Evolutionary conservation across 1,140 invertebrate species (phyloP).

Genomic region (Drosophila bocqueti): DNA sequence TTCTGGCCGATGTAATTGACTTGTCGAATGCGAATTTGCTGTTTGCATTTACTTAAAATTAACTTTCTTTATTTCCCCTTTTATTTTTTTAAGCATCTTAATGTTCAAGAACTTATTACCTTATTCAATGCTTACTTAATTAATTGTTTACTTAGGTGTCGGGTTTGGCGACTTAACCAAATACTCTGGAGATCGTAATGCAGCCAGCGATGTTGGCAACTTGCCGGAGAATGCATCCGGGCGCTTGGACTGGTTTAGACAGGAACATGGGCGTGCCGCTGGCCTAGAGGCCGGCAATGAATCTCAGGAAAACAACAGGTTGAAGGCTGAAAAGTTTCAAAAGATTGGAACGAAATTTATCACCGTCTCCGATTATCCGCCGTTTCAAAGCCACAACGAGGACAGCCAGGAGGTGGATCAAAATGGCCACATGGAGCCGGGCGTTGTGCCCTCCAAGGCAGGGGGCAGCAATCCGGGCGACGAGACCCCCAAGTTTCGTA

Average conservation of each 20-base stretch:
- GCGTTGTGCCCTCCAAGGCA: slow-evolving; percentile 42
- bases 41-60: background rate
- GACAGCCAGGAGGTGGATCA: slow-evolving; percentile 42
- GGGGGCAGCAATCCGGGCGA: slow-evolving; percentile 41
- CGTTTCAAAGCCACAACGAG: slow-evolving; percentile 42
- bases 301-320: slow-evolving; percentile 40
- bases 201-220: slow-evolving; percentile 13
- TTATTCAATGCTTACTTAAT: background rate
- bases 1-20: background rate
- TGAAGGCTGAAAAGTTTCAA: slow-evolving; percentile 41
- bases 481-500: slow-evolving; percentile 62
- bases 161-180: slow-evolving; percentile 46
- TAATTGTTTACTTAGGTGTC: slow-evolving; percentile 20
- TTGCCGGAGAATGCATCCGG: slow-evolving; percentile 17
- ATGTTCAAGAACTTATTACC: background rate
- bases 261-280: slow-evolving; percentile 31
- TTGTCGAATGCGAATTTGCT: background rate
- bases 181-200: slow-evolving; percentile 32
- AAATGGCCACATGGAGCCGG: slow-evolving; percentile 57
- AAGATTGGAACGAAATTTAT: slow-evolving; percentile 55
- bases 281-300: slow-evolving; percentile 27
- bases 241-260: slow-evolving; percentile 50
- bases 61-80: background rate
- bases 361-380: slow-evolving; percentile 55
- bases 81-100: background rate